Conservation (phyloP, 1,140 invertebrate species). For the Wasmannia auropunctata region DNA sequence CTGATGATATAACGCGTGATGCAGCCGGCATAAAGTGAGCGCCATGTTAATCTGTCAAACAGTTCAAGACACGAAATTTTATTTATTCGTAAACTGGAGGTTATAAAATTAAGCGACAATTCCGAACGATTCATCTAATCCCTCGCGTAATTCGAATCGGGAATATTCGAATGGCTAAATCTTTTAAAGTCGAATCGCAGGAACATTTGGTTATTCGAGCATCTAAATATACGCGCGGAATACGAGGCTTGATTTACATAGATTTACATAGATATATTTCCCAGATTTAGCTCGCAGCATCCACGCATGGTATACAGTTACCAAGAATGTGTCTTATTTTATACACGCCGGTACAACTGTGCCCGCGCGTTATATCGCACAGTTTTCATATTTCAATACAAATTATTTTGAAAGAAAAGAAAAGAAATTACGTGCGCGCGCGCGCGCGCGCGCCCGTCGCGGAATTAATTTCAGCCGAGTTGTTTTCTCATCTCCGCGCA, state of each 20-base stretch:
- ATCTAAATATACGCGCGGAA: constrained; percentile 3
- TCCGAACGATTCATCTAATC: not conserved
- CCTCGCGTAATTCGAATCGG: not conserved
- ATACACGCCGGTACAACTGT: not conserved
- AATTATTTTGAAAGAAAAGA: constrained; percentile 10
- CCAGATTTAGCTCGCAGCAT: not conserved
- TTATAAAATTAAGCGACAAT: not conserved
- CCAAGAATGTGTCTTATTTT: not conserved
- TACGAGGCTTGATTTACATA: constrained; percentile 24
- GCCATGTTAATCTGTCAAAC: not conserved
- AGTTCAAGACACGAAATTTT: not conserved
- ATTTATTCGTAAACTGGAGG: not conserved
- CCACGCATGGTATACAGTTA: not conserved
- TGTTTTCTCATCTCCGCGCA: not conserved
- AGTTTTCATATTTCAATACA: not conserved
- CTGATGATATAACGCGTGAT: not conserved
- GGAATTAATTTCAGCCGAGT: not conserved
- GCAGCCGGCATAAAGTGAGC: not conserved
- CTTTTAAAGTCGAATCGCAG: constrained; percentile 9
- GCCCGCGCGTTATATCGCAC: not conserved
- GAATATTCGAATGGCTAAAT: not conserved
- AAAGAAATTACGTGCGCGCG: not conserved
- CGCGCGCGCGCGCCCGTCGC: too few relatives aligned
- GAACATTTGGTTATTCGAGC: constrained; percentile 6
- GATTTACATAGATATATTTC: constrained; percentile 49